These are phyloP conservation scores for Caenorhabditis macrosperma DNA, from an alignment of 2,888 invertebrate genomes.

Conservation along the genomic window DNA sequence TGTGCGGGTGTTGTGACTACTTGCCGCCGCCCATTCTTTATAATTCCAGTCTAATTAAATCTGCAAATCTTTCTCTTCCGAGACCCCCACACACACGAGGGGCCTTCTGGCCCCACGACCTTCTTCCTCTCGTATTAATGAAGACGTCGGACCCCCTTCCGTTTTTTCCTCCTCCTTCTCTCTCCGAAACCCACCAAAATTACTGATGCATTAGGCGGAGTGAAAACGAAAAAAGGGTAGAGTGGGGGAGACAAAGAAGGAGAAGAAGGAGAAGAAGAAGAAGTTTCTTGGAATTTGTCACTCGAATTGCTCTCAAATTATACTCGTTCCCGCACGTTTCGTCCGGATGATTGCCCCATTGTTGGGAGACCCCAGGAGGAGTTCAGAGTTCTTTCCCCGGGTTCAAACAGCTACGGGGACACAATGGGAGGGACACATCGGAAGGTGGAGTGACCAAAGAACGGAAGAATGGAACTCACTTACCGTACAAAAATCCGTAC, in stretches of 20 bases:
- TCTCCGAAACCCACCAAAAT: constrained; percentile 27
- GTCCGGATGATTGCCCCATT: constrained; percentile 31
- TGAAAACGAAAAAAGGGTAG: constrained; percentile 5
- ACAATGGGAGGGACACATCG: too few species aligned
- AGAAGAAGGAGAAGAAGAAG: too few species aligned
- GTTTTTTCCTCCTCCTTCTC: constrained; percentile 18
- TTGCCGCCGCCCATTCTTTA: neutral
- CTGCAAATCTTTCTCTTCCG: constrained; percentile 11
- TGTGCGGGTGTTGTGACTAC: neutral
- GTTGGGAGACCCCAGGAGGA: neutral
- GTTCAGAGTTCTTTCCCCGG: constrained; percentile 24
- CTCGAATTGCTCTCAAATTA: constrained; percentile 30
- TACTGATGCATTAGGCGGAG: constrained; percentile 37
- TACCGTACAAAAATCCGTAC: constrained; percentile 50
- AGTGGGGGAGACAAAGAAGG: too few species aligned
- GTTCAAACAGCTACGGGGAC: too few species aligned
- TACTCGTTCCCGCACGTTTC: constrained; percentile 9
- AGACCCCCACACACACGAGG: neutral
- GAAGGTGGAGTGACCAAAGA: too few species aligned
- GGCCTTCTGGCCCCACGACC: neutral
- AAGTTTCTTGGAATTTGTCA: constrained; percentile 37
- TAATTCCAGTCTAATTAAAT: constrained; percentile 45
- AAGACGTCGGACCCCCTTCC: constrained; percentile 8
- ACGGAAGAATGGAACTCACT: neutral
- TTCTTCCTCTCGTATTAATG: constrained; percentile 36